Evolutionary conservation across 2,888 invertebrate genomes (phyloP), one percentile per base, ranked within the genome.

Genomic region (Campoplex nolae): DNA sequence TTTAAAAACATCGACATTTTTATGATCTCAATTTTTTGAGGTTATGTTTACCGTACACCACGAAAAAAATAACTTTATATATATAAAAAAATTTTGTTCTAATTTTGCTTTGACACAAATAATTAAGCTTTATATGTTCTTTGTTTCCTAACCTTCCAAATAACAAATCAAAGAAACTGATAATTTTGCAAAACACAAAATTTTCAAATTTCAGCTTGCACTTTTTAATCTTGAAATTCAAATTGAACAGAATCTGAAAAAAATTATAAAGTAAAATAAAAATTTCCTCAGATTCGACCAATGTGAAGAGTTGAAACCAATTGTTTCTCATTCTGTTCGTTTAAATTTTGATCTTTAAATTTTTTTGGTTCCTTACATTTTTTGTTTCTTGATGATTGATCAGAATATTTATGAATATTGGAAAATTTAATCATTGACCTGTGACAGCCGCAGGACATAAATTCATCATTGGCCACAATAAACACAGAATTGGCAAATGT

Each of bases 401-500:
- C 0, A 0, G 1, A 56, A 56, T 23, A 1, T 56, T 35, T 9
- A 23, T 71, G 48, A 48, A 62, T 32, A 23, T 45, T 38, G 18
- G 0, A 45, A 13, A 45, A 11, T 18, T 8, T 45, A 13, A 18
- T 76, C 42, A 38, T 45, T 62, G 7, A 45, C 23, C 58, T 71
- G 70, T 70, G 8, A 76, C 76, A 83, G 85, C 76, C 75, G 9
- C 85, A 51, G 79, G 83, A 85, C 73, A 85, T 93, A 82, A 87
- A 81, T 48, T 28, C 88, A 38, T 86, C 88, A 35, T 90, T 93
- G 87, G 88, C 89, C 56, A 88, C 82, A 62, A 90, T 95, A 88
- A 93, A 95, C 92, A 93, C 93, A 89, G 95, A 95, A 93, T 94
- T 96, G 84, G 95, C 95, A 84, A 92, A 95, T 70, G 95, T 95